Conservation (phyloP, 2,888 invertebrate species). For the Pachymerium ferrugineum region DNA sequence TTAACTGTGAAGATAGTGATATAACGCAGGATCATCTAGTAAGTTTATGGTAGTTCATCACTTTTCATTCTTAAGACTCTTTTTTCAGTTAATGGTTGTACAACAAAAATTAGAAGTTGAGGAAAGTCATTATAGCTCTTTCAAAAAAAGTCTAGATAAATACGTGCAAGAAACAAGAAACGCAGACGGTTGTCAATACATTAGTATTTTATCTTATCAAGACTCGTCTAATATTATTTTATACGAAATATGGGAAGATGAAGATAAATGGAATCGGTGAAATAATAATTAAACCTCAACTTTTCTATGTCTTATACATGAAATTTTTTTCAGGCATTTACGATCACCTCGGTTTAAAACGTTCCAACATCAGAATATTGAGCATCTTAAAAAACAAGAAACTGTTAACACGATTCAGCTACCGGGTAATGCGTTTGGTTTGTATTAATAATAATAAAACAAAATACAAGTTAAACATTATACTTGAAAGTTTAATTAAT, state of each 20-base stretch:
- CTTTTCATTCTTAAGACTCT: not conserved
- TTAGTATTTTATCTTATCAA: slow-evolving; percentile 20
- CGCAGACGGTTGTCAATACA: not conserved
- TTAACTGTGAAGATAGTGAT: not conserved
- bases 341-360: slow-evolving; percentile 16
- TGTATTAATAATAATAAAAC: not conserved
- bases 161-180: not conserved
- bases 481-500: not conserved
- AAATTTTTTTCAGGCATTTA: not conserved
- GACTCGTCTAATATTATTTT: slow-evolving; percentile 15
- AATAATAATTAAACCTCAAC: not conserved
- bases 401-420: slow-evolving; percentile 27
- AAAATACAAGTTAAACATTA: not conserved
- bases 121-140: not conserved
- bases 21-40: not conserved
- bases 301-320: no score
- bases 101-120: slow-evolving; percentile 28
- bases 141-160: not conserved
- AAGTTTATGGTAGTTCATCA: not conserved
- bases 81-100: not conserved
- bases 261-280: slow-evolving; percentile 30
- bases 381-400: slow-evolving; percentile 30
- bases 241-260: slow-evolving; percentile 28
- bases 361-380: slow-evolving; percentile 29
- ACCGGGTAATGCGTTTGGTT: slow-evolving; percentile 31